Percentiles rank a stretch among this genome's conserved stretches.
These are phyloP conservation scores for Pygoscelis antarcticus DNA, from an alignment of 2,113 vertebrate genomes.

Conservation along the genomic window DNA sequence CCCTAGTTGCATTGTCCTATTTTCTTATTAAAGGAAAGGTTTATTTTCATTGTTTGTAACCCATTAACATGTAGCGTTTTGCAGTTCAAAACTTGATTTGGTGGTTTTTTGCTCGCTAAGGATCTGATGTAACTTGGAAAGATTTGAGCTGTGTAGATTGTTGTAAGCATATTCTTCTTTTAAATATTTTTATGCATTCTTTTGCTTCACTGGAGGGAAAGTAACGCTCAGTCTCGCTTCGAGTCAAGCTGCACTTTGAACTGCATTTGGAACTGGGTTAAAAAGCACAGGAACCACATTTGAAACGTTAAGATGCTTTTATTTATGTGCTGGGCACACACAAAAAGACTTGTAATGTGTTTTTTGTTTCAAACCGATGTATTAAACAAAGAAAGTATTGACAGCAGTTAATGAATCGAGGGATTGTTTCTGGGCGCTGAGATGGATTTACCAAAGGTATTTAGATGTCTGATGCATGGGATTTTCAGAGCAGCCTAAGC, in stretches of 20 bases:
- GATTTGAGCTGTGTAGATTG: neutral
- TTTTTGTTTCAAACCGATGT: conserved; percentile 26
- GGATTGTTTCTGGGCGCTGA: conserved; percentile 48
- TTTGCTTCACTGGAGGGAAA: neutral
- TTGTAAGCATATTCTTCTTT: neutral
- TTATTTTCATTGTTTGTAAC: neutral
- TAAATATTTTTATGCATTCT: neutral
- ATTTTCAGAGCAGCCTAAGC: conserved; percentile 29
- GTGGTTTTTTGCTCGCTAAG: neutral
- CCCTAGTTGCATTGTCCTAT: neutral
- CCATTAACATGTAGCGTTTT: neutral
- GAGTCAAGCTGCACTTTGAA: conserved; percentile 24
- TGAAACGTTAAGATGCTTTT: conserved; percentile 44
- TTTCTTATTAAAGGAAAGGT: neutral
- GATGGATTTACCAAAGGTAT: conserved; percentile 63
- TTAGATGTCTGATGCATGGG: conserved; percentile 43
- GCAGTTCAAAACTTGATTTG: neutral
- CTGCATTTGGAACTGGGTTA: neutral
- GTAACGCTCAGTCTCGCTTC: neutral
- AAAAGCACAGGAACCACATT: conserved; percentile 49
- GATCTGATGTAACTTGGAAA: neutral
- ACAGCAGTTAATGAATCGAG: conserved; percentile 53
- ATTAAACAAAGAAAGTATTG: conserved; percentile 64
- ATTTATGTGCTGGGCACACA: conserved; percentile 22
- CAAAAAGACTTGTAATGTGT: conserved; percentile 44